Evolutionary conservation across 2,888 invertebrate species (phyloP).

Genomic region (Coelopa pilipes): DNA sequence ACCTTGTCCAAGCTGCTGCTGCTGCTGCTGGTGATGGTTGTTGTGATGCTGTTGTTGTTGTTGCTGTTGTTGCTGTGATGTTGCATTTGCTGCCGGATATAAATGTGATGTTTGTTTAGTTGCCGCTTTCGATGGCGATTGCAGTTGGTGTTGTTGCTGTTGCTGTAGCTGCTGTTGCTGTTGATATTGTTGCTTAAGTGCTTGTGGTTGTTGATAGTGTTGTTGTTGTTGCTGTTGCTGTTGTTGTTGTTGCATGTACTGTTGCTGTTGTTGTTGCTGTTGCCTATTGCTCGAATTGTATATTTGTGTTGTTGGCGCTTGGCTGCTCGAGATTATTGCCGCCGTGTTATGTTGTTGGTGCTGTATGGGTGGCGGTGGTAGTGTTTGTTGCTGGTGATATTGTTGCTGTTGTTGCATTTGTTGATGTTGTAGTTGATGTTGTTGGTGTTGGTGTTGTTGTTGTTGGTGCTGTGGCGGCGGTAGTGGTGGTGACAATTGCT

Average conservation of each 20-base stretch:
- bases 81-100: conserved; percentile 60
- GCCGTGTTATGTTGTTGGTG: conserved; percentile 67
- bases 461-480: conserved; percentile 53
- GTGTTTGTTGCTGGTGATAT: conserved; percentile 57
- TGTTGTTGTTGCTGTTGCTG: conserved; percentile 57
- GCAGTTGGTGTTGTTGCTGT: conserved; percentile 43
- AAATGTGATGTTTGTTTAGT: conserved; percentile 65
- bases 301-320: conserved; percentile 52
- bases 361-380: conserved; percentile 63
- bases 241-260: conserved; percentile 44
- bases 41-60: conserved; percentile 62
- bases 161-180: conserved; percentile 52
- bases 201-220: conserved; percentile 47
- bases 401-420: conserved; percentile 56
- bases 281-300: conserved; percentile 49
- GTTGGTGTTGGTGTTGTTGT: conserved; percentile 51
- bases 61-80: conserved; percentile 49
- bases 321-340: conserved; percentile 62
- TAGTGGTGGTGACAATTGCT: conserved; percentile 48
- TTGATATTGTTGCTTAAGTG: conserved; percentile 50
- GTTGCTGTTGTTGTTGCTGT: conserved; percentile 51
- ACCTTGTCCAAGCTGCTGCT: conserved; percentile 45
- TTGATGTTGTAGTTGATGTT: conserved; percentile 48
- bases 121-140: conserved; percentile 53
- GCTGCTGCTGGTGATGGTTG: conserved; percentile 49